Conservation (phyloP, 2,888 invertebrate genomes). For the Lithophane ornitopus region DNA sequence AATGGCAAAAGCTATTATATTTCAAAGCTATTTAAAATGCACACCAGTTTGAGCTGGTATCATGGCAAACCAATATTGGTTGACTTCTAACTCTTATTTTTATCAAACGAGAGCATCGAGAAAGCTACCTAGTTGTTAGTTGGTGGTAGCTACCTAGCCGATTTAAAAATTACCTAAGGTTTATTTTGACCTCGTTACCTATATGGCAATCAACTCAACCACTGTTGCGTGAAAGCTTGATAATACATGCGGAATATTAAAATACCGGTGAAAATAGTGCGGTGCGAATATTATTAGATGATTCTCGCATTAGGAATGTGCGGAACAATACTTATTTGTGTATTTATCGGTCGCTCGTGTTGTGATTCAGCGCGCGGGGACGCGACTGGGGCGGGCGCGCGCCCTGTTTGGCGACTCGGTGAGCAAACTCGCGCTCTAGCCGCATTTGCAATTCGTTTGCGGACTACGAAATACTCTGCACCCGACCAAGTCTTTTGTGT, state of each 20-base stretch:
- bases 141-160: neutral
- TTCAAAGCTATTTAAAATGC: conserved; percentile 28
- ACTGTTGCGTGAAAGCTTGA: conserved; percentile 23
- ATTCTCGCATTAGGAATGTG: conserved; percentile 30
- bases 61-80: conserved; percentile 21
- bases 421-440: conserved; percentile 80
- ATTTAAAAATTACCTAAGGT: conserved; percentile 3
- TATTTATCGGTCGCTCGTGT: conserved; percentile 47
- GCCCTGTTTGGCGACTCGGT: conserved; percentile 81
- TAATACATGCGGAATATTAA: conserved; percentile 24
- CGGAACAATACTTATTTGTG: conserved; percentile 36
- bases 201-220: conserved; percentile 24
- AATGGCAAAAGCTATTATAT: conserved; percentile 30
- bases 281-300: conserved; percentile 15
- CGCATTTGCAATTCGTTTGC: conserved; percentile 85
- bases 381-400: conserved; percentile 43
- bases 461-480: conserved; percentile 83
- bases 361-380: conserved; percentile 50
- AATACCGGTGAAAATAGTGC: neutral
- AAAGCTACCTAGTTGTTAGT: too few species aligned
- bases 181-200: conserved; percentile 12
- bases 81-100: conserved; percentile 16
- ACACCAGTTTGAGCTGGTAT: conserved; percentile 9
- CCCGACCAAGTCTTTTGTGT: conserved; percentile 84
- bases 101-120: conserved; percentile 23